A percentile compares a stretch with the other conserved stretches of the same genome.
These are phyloP conservation scores for Morone saxatilis DNA, from an alignment of 2,113 vertebrate species.

Conservation along the genomic window DNA sequence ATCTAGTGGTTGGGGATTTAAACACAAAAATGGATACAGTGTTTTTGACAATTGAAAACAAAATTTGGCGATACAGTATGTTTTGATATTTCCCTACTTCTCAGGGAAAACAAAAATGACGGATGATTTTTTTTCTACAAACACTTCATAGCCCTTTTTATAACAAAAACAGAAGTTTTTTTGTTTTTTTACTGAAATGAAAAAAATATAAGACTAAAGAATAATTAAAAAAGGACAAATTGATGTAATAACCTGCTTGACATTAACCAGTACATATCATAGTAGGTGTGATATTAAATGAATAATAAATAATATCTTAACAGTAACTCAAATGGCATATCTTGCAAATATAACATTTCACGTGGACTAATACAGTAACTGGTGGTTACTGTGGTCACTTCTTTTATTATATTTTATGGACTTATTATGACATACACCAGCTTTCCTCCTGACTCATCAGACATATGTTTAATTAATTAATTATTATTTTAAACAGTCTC, in stretches of 20 bases:
- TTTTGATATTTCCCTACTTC: no score
- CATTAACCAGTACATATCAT: background rate
- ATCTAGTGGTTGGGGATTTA: no score
- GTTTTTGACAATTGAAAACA: no score
- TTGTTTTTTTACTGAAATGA: no score
- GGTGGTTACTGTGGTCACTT: background rate
- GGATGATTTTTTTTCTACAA: no score
- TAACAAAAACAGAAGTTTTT: background rate
- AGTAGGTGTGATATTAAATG: background rate
- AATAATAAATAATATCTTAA: background rate
- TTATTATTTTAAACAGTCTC: background rate
- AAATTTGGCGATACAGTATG: no score
- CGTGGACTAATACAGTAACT: background rate
- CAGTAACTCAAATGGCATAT: background rate
- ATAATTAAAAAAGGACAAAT: background rate
- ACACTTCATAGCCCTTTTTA: background rate
- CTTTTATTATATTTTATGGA: background rate
- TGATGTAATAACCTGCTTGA: background rate
- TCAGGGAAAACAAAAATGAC: no score
- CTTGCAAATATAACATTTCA: background rate
- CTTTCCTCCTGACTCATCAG: background rate
- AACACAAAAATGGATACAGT: no score
- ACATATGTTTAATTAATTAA: background rate
- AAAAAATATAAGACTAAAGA: background rate
- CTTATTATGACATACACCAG: background rate